Evolutionary conservation across 30 jellyfish, hydroid and myxozoan genomes (phyloP).

Genomic region (Aurelia sp.): DNA sequence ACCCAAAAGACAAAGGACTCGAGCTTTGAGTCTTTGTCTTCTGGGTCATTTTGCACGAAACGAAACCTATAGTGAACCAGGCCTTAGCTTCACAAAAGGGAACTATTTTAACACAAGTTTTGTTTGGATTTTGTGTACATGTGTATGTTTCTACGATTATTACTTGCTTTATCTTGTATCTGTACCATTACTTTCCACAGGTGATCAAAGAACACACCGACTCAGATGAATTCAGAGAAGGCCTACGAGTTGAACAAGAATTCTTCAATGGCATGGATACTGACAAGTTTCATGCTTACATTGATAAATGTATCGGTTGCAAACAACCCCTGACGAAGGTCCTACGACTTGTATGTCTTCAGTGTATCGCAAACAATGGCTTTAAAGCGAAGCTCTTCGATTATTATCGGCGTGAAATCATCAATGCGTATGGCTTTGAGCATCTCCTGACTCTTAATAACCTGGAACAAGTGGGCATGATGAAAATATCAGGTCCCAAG

Average conservation of each 20-base stretch:
- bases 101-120: too few species aligned
- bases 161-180: background rate
- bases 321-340: conserved; percentile 86
- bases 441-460: conserved; percentile 85
- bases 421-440: conserved; percentile 95
- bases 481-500: conserved; percentile 73
- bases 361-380: conserved; percentile 92
- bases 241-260: conserved; percentile 91
- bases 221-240: conserved; percentile 92
- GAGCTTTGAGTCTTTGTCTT: too few species aligned
- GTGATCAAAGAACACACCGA: conserved; percentile 87
- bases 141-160: too few species aligned
- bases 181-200: conserved; percentile 12
- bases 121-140: too few species aligned
- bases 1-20: too few species aligned
- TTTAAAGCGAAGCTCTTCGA: conserved; percentile 89
- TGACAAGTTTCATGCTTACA: conserved; percentile 86
- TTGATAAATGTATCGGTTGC: conserved; percentile 85
- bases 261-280: conserved; percentile 94
- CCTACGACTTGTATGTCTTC: conserved; percentile 89
- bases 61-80: too few species aligned
- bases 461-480: conserved; percentile 87
- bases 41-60: too few species aligned
- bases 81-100: too few species aligned
- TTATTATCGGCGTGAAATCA: conserved; percentile 90